Evolutionary conservation across 92 coral and sea anemone species (phyloP), one percentile per base, ranked within the genome.

Genomic region (Palythoa grandiflora): DNA sequence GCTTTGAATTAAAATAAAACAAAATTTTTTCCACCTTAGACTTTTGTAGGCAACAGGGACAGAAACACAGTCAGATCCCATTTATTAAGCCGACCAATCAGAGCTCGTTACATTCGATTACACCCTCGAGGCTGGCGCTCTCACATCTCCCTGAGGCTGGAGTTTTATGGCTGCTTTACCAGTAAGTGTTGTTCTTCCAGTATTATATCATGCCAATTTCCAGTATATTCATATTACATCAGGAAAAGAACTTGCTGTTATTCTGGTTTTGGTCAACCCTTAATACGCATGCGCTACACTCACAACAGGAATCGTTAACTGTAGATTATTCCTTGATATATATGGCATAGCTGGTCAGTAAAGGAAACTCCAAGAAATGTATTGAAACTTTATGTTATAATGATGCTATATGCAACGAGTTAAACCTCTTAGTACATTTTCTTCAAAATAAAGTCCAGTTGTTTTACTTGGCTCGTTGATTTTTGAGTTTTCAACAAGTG

Each of bases 51-150:
- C 87, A 92, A 90, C 63, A 75, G 87, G 1, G 95, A 92, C 85
- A 84, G 91, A 59, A 87, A 90, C 87, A 89, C 86, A 51, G 83
- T 92, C 10, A 76, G 59, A 9, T 76, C 87, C 11, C 91, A 92
- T 73, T 63, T 90, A 40, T 55, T 92, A 47, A 71, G 52, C 12
- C 95, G 93, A 11, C 83, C 95, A 3, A 87, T 92, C 16, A 79
- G 78, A 55, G 95, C 93, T 11, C 89, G 95, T 52, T 92, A 83
- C 87, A 88, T 92, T 71, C 88, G 80, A 6, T 73, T 92, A 9
- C 87, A 80, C 37, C 95, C 95, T 60, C 89, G 95, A 19, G 95
- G 95, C 60, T 92, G 95, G 95, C 89, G 91, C 84, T 68, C 89
- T 17, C 95, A 84, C 37, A 90, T 92, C 35, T 87, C 86, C 10